Percentiles rank a stretch among this genome's conserved stretches.
These are phyloP conservation scores for Archegozetes longisetosus DNA, from an alignment of 1,140 invertebrate species.

Conservation along the genomic window DNA sequence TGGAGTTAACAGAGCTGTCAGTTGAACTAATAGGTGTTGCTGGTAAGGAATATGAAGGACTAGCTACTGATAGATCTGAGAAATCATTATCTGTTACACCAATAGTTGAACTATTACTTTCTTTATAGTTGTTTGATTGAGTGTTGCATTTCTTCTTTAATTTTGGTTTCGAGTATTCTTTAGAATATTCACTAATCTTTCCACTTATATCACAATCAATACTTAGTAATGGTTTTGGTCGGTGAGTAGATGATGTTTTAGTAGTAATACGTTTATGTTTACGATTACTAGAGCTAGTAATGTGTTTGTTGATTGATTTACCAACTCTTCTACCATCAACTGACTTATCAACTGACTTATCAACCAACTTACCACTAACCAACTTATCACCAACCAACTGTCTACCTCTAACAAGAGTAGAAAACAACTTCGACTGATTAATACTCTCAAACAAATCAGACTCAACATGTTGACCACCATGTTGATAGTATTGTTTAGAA, in stretches of 20 bases:
- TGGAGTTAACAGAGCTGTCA: neutral
- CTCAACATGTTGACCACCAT: neutral
- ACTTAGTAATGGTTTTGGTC: neutral
- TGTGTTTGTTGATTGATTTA: no score
- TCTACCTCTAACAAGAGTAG: neutral
- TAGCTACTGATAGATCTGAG: neutral
- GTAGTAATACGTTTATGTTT: no score
- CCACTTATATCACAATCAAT: neutral
- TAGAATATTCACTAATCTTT: neutral
- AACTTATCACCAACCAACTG: neutral
- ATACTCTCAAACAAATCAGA: neutral
- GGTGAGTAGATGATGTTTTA: no score
- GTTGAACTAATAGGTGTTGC: neutral
- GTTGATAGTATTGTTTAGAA: neutral
- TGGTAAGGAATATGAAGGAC: neutral
- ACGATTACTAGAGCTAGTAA: no score
- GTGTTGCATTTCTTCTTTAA: neutral
- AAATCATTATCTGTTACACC: neutral
- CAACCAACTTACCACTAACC: neutral
- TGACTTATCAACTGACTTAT: neutral
- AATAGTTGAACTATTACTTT: no score
- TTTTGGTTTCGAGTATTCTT: neutral
- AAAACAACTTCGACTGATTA: neutral
- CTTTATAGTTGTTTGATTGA: neutral
- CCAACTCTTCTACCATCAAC: neutral